Percentiles rank a stretch among this genome's conserved stretches.
These are phyloP conservation scores for Eudasyphora cyanicolor DNA, from an alignment of 2,888 invertebrate genomes.

Conservation along the genomic window DNA sequence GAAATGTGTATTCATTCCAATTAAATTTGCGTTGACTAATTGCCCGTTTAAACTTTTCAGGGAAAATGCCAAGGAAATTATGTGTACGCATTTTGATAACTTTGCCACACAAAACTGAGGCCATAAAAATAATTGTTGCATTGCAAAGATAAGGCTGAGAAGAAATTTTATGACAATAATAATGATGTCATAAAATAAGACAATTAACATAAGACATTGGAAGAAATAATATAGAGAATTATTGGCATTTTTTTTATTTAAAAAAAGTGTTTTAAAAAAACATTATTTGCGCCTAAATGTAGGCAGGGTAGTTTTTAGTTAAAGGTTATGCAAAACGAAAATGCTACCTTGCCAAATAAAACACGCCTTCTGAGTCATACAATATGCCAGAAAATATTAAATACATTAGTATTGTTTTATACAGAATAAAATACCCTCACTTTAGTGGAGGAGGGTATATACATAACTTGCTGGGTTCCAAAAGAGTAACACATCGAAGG, in stretches of 20 bases:
- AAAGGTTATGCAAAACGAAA: no score
- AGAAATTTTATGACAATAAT: neutral
- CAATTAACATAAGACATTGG: neutral
- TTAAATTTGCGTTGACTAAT: constrained; percentile 7
- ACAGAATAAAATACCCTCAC: no score
- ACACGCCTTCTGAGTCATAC: no score
- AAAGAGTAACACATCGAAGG: no score
- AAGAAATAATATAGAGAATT: neutral
- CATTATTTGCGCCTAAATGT: neutral
- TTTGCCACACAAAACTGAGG: neutral
- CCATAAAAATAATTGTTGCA: neutral
- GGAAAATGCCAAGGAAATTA: neutral
- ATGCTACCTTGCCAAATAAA: no score
- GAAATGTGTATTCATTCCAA: neutral
- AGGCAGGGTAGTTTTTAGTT: constrained; percentile 8
- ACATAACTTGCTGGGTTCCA: no score
- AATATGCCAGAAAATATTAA: no score
- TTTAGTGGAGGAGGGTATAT: no score
- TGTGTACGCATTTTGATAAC: neutral
- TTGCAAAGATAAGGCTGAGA: neutral
- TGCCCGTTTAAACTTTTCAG: neutral
- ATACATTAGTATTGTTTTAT: no score
- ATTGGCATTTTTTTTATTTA: no score
- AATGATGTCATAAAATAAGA: neutral
- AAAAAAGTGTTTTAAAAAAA: neutral